These are phyloP conservation scores for Thinocorus orbignyianus DNA, from an alignment of 2,113 vertebrate genomes.

Conservation along the genomic window DNA sequence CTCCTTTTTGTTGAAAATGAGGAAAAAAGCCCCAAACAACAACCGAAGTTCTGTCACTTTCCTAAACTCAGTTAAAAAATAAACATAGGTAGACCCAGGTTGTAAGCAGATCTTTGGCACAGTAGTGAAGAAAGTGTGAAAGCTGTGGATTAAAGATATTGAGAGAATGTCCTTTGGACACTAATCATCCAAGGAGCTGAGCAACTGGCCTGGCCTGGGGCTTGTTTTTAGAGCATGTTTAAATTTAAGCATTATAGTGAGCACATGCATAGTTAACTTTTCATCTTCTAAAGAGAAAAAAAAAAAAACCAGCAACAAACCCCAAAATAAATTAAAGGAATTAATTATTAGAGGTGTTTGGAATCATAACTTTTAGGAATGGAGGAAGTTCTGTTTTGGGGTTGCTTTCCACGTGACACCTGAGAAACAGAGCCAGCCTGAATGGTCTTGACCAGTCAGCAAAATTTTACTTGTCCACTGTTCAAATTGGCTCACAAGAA, in stretches of 20 bases:
- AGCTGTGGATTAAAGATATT: accelerated
- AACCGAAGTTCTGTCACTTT: not conserved
- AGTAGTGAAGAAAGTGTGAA: not conserved
- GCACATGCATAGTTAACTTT: not conserved
- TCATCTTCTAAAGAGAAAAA: not conserved
- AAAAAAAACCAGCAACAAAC: not conserved
- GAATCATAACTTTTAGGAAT: not conserved
- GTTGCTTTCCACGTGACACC: not conserved
- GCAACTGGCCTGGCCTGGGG: not conserved
- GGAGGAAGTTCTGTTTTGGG: not conserved
- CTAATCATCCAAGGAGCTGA: too few relatives aligned
- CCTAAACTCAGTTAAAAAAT: not conserved
- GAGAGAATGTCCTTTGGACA: not conserved
- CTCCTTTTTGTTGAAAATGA: not conserved
- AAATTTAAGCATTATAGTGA: not conserved
- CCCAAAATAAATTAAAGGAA: not conserved
- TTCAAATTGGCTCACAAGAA: not conserved
- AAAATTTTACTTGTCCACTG: not conserved
- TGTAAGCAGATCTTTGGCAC: not conserved
- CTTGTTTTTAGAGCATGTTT: not conserved
- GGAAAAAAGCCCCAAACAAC: not conserved
- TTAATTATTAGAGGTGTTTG: not conserved
- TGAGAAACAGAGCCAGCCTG: not conserved
- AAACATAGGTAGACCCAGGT: not conserved
- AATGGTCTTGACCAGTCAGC: not conserved